A percentile compares a stretch with the other conserved stretches of the same genome.
Evolutionary conservation across 2,113 vertebrate genomes (phyloP).

Genomic region (Dipodomys spectabilis): DNA sequence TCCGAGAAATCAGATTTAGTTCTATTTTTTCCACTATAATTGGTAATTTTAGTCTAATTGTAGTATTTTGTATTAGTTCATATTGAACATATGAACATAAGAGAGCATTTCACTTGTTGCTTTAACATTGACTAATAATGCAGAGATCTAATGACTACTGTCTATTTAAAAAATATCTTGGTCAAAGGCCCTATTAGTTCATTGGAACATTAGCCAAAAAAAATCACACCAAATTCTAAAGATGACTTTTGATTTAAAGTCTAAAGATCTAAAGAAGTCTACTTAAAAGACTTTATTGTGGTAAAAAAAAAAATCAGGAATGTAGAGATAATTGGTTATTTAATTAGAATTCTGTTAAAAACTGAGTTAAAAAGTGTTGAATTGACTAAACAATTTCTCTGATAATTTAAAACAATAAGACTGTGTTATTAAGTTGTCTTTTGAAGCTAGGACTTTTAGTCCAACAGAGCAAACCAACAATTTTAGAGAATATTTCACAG

Average conservation of each 20-base stretch:
- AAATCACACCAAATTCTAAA: neutral
- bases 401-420: neutral
- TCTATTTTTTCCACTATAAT: slow-evolving; percentile 7
- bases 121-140: slow-evolving; percentile 41
- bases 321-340: neutral
- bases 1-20: slow-evolving; percentile 57
- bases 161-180: slow-evolving; percentile 45
- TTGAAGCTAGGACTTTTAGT: neutral
- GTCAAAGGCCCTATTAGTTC: slow-evolving; percentile 15
- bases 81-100: neutral
- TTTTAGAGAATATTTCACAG: neutral
- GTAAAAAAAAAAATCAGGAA: neutral
- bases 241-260: neutral
- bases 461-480: neutral
- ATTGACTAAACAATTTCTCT: neutral
- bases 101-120: neutral
- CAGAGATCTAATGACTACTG: slow-evolving; percentile 35
- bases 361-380: neutral
- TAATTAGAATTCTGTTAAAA: neutral
- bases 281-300: neutral
- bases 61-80: slow-evolving; percentile 50
- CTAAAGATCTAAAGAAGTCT: neutral
- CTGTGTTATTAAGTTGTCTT: neutral
- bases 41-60: slow-evolving; percentile 59
- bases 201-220: slow-evolving; percentile 35